A percentile compares a stretch with the other conserved stretches of the same genome.
phyloP scores from a whole-genome alignment of 1,140 invertebrate species.

The Ptiloglossa arizonensis region DNA sequence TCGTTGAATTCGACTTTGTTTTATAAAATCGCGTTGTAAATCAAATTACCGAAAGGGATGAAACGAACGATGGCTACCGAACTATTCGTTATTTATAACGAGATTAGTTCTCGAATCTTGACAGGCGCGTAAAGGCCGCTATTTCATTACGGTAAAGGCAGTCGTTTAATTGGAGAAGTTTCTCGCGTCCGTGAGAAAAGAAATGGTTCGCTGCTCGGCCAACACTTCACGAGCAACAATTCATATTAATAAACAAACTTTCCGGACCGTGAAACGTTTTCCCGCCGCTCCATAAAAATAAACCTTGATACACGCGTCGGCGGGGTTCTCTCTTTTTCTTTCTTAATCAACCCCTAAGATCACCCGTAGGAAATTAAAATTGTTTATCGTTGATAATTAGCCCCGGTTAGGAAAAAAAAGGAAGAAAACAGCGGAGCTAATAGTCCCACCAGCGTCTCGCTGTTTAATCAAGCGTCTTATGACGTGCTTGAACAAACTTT shows the following conservation, averaged over 20 bases:
- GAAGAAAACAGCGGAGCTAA: conserved; percentile 47
- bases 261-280: conserved; percentile 53
- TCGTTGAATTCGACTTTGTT: too few relatives aligned
- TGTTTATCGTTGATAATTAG: conserved; percentile 73
- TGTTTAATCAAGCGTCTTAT: conserved; percentile 64
- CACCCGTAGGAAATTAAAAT: conserved; percentile 70
- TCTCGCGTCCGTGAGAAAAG: conserved; percentile 30
- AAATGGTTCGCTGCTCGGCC: not conserved
- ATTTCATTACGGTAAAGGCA: conserved; percentile 49
- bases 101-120: conserved; percentile 21
- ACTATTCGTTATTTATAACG: conserved; percentile 33
- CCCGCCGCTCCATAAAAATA: conserved; percentile 60
- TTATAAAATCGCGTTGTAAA: not conserved
- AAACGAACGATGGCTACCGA: not conserved
- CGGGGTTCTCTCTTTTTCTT: conserved; percentile 39
- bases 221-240: conserved; percentile 69
- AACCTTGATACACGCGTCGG: conserved; percentile 67
- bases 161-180: conserved; percentile 66
- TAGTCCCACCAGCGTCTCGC: conserved; percentile 10
- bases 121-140: not conserved
- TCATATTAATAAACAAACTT: conserved; percentile 76
- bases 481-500: conserved; percentile 55
- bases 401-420: conserved; percentile 56
- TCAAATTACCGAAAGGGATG: not conserved
- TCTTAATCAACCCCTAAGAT: conserved; percentile 68